Percentiles rank a stretch among this genome's conserved stretches.
Conservation (phyloP, 2,888 invertebrate genomes). For the Oxyteleia sp. region DNA sequence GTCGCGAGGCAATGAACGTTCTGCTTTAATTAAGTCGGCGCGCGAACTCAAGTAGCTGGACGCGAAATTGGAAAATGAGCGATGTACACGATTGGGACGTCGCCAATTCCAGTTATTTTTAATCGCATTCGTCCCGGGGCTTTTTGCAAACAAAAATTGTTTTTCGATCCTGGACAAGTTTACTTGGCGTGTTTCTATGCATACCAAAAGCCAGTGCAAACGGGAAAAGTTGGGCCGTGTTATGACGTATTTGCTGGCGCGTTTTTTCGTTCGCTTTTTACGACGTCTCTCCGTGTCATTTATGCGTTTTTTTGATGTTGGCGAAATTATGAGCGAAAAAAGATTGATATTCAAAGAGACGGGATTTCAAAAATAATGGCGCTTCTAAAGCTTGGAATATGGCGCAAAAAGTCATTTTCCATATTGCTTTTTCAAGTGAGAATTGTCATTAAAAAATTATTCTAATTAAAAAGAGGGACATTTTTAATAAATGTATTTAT, state of each 20-base stretch:
- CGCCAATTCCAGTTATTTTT: slow-evolving; percentile 68
- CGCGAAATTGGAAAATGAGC: slow-evolving; percentile 60
- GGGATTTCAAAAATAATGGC: no score
- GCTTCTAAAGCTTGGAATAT: no score
- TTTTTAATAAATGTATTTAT: no score
- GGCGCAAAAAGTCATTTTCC: no score
- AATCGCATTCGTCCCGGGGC: slow-evolving; percentile 52
- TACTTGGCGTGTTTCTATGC: slow-evolving; percentile 27
- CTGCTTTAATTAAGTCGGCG: slow-evolving; percentile 63
- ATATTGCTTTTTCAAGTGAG: no score
- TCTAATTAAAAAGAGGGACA: no score
- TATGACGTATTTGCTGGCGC: slow-evolving; percentile 26
- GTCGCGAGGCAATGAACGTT: slow-evolving; percentile 36
- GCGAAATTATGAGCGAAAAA: slow-evolving; percentile 23
- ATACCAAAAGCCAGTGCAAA: slow-evolving; percentile 23
- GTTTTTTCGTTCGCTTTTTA: slow-evolving; percentile 26
- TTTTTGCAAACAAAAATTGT: slow-evolving; percentile 51
- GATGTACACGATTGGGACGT: slow-evolving; percentile 57
- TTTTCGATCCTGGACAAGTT: slow-evolving; percentile 49
- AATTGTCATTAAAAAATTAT: no score
- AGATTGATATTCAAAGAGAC: slow-evolving; percentile 24
- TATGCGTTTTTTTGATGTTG: slow-evolving; percentile 23
- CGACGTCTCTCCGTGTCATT: slow-evolving; percentile 30
- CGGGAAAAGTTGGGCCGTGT: slow-evolving; percentile 38
- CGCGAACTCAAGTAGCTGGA: slow-evolving; percentile 57